phyloP scores from a whole-genome alignment of 2,888 invertebrate species.

The Pharmacophagus antenor region DNA sequence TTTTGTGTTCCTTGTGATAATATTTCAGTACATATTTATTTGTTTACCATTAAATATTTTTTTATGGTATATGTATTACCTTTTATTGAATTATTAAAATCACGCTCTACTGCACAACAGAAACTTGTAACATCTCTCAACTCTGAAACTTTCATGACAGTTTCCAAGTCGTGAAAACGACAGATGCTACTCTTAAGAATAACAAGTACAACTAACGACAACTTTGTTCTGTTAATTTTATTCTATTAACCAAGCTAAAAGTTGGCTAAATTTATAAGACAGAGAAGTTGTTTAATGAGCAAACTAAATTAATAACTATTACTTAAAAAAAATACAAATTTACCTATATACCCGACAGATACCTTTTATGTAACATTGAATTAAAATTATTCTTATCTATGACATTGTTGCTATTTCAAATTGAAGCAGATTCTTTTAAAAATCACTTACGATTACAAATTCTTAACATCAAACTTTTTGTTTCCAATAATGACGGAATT shows the following conservation, averaged over 20 bases:
- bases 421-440: too few species aligned
- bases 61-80: too few species aligned
- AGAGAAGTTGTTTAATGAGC: neutral
- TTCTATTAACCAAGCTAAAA: neutral
- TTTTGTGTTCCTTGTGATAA: neutral
- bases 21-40: neutral
- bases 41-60: neutral
- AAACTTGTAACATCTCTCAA: slow-evolving; percentile 7
- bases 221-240: neutral
- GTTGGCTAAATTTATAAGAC: neutral
- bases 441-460: too few species aligned
- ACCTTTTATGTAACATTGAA: too few species aligned
- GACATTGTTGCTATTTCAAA: too few species aligned
- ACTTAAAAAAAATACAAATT: too few species aligned
- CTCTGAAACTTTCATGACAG: slow-evolving; percentile 11
- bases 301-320: neutral
- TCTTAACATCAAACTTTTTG: too few species aligned
- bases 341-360: too few species aligned
- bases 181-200: slow-evolving; percentile 13
- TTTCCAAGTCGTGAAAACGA: slow-evolving; percentile 14
- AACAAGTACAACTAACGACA: slow-evolving; percentile 6
- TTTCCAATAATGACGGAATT: too few species aligned
- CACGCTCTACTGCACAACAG: neutral
- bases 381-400: too few species aligned
- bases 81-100: neutral